A percentile compares a stretch with the other conserved stretches of the same genome.
Evolutionary conservation across 2,113 vertebrate species (phyloP).

Genomic region (Poeciliopsis retropinna): DNA sequence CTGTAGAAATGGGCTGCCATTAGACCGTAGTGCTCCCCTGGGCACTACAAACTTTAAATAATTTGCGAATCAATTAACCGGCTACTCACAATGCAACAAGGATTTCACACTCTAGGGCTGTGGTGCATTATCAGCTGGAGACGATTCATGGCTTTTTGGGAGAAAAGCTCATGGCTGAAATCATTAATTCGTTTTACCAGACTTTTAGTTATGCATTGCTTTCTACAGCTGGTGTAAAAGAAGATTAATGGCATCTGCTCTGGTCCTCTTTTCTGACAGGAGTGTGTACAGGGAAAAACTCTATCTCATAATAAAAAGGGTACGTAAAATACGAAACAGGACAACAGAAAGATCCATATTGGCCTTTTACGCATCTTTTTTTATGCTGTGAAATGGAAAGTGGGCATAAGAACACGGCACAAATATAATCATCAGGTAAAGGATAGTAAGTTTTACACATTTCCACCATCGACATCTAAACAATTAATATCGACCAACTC

Average conservation of each 20-base stretch:
- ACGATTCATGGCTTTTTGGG: constrained; percentile 95
- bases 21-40: constrained; percentile 87
- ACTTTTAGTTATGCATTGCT: constrained; percentile 95
- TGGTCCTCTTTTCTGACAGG: constrained; percentile 59
- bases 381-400: background rate
- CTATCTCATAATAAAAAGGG: constrained; percentile 38
- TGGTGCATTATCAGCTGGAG: constrained; percentile 89
- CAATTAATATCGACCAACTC: constrained; percentile 64
- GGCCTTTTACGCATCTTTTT: constrained; percentile 57
- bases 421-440: background rate
- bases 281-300: constrained; percentile 62
- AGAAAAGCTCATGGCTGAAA: constrained; percentile 97
- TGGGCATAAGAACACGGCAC: background rate
- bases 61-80: constrained; percentile 99
- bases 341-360: constrained; percentile 68
- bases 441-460: constrained; percentile 12
- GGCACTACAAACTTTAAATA: constrained; percentile 96
- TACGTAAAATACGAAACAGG: constrained; percentile 43
- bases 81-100: constrained; percentile 89
- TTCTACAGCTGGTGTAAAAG: constrained; percentile 88
- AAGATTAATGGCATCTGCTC: constrained; percentile 86
- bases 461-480: constrained; percentile 59
- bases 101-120: constrained; percentile 92
- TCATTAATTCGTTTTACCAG: constrained; percentile 97
- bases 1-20: constrained; percentile 85